A percentile compares a stretch with the other conserved stretches of the same genome.
These are phyloP conservation scores for Eledona agricola DNA, from an alignment of 2,888 invertebrate genomes.

Conservation along the genomic window DNA sequence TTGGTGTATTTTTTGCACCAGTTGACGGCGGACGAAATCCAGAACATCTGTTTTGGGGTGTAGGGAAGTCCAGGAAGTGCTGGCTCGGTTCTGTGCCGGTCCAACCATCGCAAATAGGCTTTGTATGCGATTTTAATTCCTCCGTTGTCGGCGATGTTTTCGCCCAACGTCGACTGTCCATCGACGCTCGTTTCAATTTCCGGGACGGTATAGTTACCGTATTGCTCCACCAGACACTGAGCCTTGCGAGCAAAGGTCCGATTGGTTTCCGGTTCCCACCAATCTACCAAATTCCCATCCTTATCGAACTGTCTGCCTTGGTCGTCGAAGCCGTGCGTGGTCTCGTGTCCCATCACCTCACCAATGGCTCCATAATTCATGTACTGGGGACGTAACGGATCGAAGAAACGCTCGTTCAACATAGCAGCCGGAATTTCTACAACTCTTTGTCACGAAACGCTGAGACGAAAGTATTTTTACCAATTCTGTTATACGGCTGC, in stretches of 20 bases:
- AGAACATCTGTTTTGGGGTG: slow-evolving; percentile 75
- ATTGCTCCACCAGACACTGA: slow-evolving; percentile 87
- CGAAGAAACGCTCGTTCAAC: slow-evolving; percentile 86
- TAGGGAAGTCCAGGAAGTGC: slow-evolving; percentile 73
- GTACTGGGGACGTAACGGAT: slow-evolving; percentile 81
- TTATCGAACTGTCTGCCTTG: slow-evolving; percentile 86
- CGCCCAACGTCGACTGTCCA: slow-evolving; percentile 88
- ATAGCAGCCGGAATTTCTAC: slow-evolving; percentile 79
- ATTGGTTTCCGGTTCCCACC: slow-evolving; percentile 86
- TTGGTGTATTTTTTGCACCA: slow-evolving; percentile 86
- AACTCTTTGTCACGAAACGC: no score
- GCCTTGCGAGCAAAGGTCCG: slow-evolving; percentile 79
- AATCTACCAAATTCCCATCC: slow-evolving; percentile 84
- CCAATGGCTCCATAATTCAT: slow-evolving; percentile 89
- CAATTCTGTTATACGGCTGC: slow-evolving; percentile 66
- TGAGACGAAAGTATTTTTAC: no score
- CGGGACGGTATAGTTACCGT: slow-evolving; percentile 81
- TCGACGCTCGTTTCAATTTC: slow-evolving; percentile 81
- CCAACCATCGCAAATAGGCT: slow-evolving; percentile 79
- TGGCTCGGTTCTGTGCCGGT: slow-evolving; percentile 67
- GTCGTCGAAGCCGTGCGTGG: slow-evolving; percentile 85
- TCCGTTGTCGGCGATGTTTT: slow-evolving; percentile 94
- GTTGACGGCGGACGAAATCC: slow-evolving; percentile 82
- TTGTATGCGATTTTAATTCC: slow-evolving; percentile 89
- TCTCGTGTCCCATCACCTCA: slow-evolving; percentile 86